A percentile compares a stretch with the other conserved stretches of the same genome.
Evolutionary conservation across 2,888 invertebrate species (phyloP).

Genomic region (Apodemia duryi): DNA sequence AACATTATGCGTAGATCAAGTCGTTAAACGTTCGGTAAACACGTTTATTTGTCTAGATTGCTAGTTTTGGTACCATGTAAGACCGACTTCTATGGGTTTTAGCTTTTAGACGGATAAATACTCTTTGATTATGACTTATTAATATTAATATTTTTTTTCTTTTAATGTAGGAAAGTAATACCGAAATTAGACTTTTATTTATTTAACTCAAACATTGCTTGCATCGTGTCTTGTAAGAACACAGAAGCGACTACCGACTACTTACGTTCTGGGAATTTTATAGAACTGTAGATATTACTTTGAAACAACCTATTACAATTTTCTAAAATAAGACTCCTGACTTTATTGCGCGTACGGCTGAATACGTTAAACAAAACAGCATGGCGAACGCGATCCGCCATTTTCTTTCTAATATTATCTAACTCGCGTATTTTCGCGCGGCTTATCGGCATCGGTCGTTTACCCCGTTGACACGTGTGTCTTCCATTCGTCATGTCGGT

Average conservation of each 20-base stretch:
- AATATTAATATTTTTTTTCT: no score
- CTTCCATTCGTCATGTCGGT: slow-evolving; percentile 29
- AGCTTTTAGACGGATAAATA: no score
- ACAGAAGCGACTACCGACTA: neutral
- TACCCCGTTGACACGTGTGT: slow-evolving; percentile 43
- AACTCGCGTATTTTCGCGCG: slow-evolving; percentile 64
- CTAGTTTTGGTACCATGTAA: no score
- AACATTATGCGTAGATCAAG: neutral
- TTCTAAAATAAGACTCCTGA: slow-evolving; percentile 1
- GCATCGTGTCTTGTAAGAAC: neutral
- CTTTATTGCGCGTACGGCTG: slow-evolving; percentile 9
- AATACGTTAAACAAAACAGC: slow-evolving; percentile 29
- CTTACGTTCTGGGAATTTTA: neutral
- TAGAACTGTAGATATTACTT: neutral
- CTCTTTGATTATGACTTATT: no score
- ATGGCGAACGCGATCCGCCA: slow-evolving; percentile 48
- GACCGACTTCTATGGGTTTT: no score
- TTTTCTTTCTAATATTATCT: slow-evolving; percentile 73
- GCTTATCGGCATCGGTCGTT: slow-evolving; percentile 61
- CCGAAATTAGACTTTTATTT: no score
- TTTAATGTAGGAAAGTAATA: no score
- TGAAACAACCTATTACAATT: slow-evolving; percentile 2
- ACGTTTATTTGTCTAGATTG: no score
- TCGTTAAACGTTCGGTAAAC: neutral
- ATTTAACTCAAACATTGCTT: no score